Evolutionary conservation across 2,113 vertebrate genomes (phyloP).

Genomic region (Emydocephalus ijimae): DNA sequence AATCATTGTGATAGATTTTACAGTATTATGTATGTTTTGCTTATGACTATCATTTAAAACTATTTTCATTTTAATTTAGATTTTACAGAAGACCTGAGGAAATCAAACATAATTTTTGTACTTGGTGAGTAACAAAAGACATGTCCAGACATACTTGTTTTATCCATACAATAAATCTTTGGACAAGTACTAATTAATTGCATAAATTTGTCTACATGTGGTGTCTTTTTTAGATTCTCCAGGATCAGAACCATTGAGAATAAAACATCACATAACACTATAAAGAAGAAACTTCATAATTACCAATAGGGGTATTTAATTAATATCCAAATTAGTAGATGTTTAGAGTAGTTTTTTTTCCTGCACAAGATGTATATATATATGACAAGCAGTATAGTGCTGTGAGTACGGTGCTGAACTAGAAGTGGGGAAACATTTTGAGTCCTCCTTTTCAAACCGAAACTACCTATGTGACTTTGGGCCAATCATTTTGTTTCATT

Average conservation of each 20-base stretch:
- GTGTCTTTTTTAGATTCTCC: not conserved
- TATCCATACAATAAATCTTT: not conserved
- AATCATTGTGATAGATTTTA: not conserved
- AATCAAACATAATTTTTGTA: slow-evolving; percentile 88
- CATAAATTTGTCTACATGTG: not conserved
- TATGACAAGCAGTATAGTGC: not conserved
- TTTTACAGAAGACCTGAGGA: slow-evolving; percentile 79
- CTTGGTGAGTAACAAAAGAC: slow-evolving; percentile 80
- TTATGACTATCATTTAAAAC: not conserved
- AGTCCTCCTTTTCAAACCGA: not conserved
- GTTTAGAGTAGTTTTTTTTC: not conserved
- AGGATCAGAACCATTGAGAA: not conserved
- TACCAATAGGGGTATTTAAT: not conserved
- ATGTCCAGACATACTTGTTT: not conserved
- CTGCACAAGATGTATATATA: not conserved
- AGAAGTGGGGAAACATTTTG: not conserved
- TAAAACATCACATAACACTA: not conserved
- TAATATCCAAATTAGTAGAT: not conserved
- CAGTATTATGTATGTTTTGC: not conserved
- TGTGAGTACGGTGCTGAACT: not conserved
- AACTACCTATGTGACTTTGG: not conserved
- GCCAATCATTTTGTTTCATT: not conserved
- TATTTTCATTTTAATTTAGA: slow-evolving; percentile 63
- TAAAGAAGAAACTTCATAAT: not conserved
- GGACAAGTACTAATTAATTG: not conserved